Evolutionary conservation across 2,797 vertebrate genomes (phyloP).

Genomic region (Simalia tracyae): DNA sequence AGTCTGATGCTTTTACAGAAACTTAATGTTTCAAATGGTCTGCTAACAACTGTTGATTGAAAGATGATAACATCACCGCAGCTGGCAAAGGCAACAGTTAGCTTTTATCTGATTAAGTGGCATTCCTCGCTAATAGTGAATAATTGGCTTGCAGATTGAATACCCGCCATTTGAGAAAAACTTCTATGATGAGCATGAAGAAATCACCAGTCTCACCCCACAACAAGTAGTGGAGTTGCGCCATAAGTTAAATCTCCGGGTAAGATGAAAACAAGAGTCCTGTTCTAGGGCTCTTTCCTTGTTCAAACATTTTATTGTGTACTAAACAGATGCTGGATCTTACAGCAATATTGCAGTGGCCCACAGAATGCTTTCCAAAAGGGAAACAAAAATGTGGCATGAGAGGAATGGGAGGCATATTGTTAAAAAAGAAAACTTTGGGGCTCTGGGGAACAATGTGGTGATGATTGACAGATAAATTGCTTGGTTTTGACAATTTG

Average conservation of each 20-base stretch:
- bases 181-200: constrained; percentile 95
- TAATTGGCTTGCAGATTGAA: constrained; percentile 85
- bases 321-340: not conserved
- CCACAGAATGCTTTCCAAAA: not conserved
- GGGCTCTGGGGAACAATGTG: not conserved
- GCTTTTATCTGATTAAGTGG: not conserved
- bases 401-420: too few relatives aligned
- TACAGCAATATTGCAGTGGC: not conserved
- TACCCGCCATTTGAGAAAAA: constrained; percentile 98
- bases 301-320: not conserved
- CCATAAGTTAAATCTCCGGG: constrained; percentile 93
- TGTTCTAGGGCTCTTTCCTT: not conserved
- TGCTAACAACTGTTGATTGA: not conserved
- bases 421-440: not conserved
- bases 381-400: not conserved
- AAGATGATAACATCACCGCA: not conserved
- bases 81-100: not conserved
- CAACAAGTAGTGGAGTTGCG: constrained; percentile 87
- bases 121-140: constrained; percentile 58
- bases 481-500: not conserved
- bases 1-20: not conserved
- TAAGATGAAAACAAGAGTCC: constrained; percentile 66
- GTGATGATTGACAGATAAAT: not conserved
- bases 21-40: not conserved
- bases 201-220: constrained; percentile 86